Evolutionary conservation across 2,888 invertebrate genomes (phyloP).

Genomic region (Oxyteleia sp.): DNA sequence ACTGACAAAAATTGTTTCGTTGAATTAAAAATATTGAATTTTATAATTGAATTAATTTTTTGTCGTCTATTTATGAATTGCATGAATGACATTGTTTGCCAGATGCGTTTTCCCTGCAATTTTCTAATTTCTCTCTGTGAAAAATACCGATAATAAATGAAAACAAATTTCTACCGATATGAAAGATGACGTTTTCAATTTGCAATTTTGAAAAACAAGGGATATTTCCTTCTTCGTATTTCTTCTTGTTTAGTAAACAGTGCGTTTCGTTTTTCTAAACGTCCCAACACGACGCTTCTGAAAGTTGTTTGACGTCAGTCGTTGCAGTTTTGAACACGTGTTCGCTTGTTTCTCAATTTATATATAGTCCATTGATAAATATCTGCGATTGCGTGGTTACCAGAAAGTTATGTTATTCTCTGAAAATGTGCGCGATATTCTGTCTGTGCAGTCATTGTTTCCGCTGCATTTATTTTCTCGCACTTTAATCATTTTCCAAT

Average conservation of each 20-base stretch:
- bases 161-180: slow-evolving; percentile 5
- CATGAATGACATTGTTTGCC: no score
- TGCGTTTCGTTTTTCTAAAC: slow-evolving; percentile 12
- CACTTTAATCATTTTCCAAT: background rate
- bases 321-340: slow-evolving; percentile 44
- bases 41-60: slow-evolving; percentile 13
- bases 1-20: no score
- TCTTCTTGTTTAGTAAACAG: slow-evolving; percentile 42
- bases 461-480: background rate
- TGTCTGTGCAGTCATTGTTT: slow-evolving; percentile 24
- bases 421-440: slow-evolving; percentile 18
- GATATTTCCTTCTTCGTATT: background rate
- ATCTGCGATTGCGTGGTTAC: slow-evolving; percentile 9
- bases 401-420: slow-evolving; percentile 16
- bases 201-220: slow-evolving; percentile 26
- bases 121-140: background rate
- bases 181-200: slow-evolving; percentile 25
- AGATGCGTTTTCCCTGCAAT: background rate
- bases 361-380: slow-evolving; percentile 22
- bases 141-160: background rate
- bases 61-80: background rate
- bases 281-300: slow-evolving; percentile 22
- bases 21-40: no score
- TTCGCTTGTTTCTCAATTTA: slow-evolving; percentile 47
- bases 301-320: slow-evolving; percentile 58